phyloP scores from a whole-genome alignment of 2,888 invertebrate species.

The Chymomyza caudatula region DNA sequence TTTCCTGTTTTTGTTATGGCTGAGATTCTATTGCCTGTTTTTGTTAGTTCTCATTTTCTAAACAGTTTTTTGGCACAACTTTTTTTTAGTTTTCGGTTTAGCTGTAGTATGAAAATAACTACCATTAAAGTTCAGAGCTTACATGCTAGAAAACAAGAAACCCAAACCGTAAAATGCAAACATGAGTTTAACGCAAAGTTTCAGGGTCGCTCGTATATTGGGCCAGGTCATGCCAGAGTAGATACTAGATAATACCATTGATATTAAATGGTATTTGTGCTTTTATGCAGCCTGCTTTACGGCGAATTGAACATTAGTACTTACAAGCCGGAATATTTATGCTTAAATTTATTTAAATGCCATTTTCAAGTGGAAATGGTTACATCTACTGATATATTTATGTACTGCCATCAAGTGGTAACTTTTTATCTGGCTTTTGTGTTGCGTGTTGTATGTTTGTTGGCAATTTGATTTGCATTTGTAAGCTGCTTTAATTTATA shows the following conservation, averaged over 20 bases:
- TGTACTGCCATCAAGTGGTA: conserved; percentile 15
- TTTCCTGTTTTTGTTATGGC: conserved; percentile 14
- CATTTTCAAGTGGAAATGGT: conserved; percentile 12
- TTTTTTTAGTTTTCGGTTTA: background rate
- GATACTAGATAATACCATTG: background rate
- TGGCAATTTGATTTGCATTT: conserved; percentile 56
- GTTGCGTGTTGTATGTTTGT: conserved; percentile 38
- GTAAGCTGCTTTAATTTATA: conserved; percentile 40
- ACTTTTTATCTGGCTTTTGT: conserved; percentile 29
- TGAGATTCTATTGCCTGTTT: background rate
- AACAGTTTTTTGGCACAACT: background rate
- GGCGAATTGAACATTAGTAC: conserved; percentile 4
- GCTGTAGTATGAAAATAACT: background rate
- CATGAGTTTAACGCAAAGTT: background rate
- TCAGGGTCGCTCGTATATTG: background rate
- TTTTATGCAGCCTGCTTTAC: background rate
- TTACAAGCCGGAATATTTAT: conserved; percentile 19
- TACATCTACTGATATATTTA: conserved; percentile 9
- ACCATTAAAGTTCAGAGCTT: background rate
- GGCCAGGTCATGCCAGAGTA: background rate
- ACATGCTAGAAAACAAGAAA: background rate
- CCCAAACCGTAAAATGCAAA: background rate
- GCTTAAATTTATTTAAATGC: conserved; percentile 40
- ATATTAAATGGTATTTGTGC: background rate
- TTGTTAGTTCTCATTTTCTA: conserved; percentile 3